Evolutionary conservation across 2,113 vertebrate genomes (phyloP).

Genomic region (Pterocles burchelli): DNA sequence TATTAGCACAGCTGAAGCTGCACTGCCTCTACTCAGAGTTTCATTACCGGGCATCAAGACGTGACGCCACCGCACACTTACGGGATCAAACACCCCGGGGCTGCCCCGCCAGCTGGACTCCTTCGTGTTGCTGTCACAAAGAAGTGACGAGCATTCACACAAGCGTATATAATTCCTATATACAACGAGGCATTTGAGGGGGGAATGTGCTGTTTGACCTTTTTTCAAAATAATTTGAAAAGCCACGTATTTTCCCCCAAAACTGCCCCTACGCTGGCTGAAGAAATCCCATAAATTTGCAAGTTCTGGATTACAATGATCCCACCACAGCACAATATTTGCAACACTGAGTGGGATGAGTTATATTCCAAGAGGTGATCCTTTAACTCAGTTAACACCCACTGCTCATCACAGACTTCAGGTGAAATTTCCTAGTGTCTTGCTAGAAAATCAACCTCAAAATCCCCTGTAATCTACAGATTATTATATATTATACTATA

Average conservation of each 20-base stretch:
- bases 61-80: not conserved
- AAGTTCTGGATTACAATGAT: not conserved
- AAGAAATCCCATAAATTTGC: not conserved
- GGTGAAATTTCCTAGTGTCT: not conserved
- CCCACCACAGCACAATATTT: not conserved
- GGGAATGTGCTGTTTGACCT: not conserved
- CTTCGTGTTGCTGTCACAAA: not conserved
- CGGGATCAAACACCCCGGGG: not conserved
- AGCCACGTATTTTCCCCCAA: not conserved
- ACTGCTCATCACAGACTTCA: not conserved
- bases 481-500: too few species aligned
- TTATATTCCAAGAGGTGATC: not conserved
- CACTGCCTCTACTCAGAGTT: not conserved
- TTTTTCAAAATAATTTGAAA: not conserved
- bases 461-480: not conserved
- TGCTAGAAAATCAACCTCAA: not conserved
- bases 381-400: not conserved
- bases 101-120: not conserved
- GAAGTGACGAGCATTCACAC: fast-evolving
- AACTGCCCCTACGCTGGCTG: not conserved
- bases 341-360: not conserved
- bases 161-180: not conserved
- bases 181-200: too few species aligned
- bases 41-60: not conserved
- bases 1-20: not conserved